Base-by-base conservation (phyloP, 1,140 invertebrate species). In the Colletes latitarsis region DNA sequence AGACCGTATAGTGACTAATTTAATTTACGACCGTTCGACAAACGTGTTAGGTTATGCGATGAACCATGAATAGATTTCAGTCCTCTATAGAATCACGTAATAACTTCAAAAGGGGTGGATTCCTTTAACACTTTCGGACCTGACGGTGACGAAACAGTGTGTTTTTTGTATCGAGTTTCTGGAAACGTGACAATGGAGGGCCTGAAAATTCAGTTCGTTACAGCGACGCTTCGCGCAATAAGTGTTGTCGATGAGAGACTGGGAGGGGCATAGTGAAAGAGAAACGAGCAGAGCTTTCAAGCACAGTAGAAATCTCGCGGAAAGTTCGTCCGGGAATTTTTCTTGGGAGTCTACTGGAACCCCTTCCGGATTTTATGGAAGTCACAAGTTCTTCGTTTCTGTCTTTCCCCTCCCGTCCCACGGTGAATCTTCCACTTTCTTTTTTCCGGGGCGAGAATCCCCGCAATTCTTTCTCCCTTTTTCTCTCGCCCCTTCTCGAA, bases 341-440 rank as follows among this genome's bases (percentile, higher is more conserved):
- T 85, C 80, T 81, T 89, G 58, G 63, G 72, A 77, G 64, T 76
- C 81, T 82, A 74, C 62, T 63, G 58, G 77, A 80, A 67, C 77
- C 53, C 66, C 58, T 84, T 66, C 64, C 77, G 77, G 82, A 89
- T 89, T 90, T 89, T 86, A 84, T 87, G 68, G 77, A 87, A 92
- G 77, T 89, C 86, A 89, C 91, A 91, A 91, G 88, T 90, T 90
- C 21, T 83, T 62, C 77, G 70, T 80, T 77, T 85, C 76, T 74
- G 39, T 53, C 55, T 62, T 62, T 52, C 15, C 67, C 53, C 49
- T 6, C 49, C 19, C 5, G 9, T 43, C 30, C 8, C 39, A 14
- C 3, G 6, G 12, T 55, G 46, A n/a, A n/a, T 62, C 72, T 46
- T 62, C 49, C 43, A 14, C 58, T 41, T 57, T 19, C 15, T 81